These are phyloP conservation scores for Cydia pomonella DNA, from an alignment of 1,140 invertebrate genomes.

Conservation along the genomic window DNA sequence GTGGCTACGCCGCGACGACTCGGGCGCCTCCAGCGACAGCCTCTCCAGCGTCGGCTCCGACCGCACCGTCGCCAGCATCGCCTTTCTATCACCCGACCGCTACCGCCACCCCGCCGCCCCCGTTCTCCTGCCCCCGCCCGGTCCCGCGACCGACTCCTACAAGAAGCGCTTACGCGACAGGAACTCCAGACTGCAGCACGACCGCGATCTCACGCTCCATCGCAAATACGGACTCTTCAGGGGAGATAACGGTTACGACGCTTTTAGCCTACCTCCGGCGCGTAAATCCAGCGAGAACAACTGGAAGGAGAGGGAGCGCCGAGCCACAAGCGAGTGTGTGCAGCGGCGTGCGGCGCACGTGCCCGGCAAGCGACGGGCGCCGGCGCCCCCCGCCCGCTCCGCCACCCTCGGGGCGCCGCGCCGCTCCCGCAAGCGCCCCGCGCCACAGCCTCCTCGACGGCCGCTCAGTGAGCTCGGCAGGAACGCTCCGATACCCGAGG, in stretches of 20 bases:
- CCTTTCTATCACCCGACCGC: slow-evolving; percentile 82
- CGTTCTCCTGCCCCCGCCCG: slow-evolving; percentile 71
- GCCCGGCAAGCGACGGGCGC: slow-evolving; percentile 80
- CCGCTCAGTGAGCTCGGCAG: background rate
- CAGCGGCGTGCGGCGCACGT: slow-evolving; percentile 83
- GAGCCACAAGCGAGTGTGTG: slow-evolving; percentile 81
- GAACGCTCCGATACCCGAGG: slow-evolving; percentile 32
- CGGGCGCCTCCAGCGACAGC: slow-evolving; percentile 61
- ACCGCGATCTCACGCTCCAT: slow-evolving; percentile 82
- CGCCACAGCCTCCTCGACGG: slow-evolving; percentile 58
- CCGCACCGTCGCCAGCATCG: slow-evolving; percentile 86
- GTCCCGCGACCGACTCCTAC: slow-evolving; percentile 83
- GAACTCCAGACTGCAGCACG: slow-evolving; percentile 79
- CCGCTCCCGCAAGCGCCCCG: slow-evolving; percentile 60
- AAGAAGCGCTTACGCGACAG: slow-evolving; percentile 82
- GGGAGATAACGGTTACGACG: slow-evolving; percentile 77
- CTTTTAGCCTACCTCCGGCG: slow-evolving; percentile 80
- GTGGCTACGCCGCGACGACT: slow-evolving; percentile 68
- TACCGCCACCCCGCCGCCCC: slow-evolving; percentile 66
- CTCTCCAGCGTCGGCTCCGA: slow-evolving; percentile 82
- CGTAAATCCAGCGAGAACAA: slow-evolving; percentile 56
- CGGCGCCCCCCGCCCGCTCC: slow-evolving; percentile 7
- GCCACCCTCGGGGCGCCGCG: slow-evolving; percentile 47
- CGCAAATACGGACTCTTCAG: slow-evolving; percentile 84
- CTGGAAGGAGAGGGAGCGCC: slow-evolving; percentile 66